Evolutionary conservation across 2,113 vertebrate genomes (phyloP).

Genomic region (Pangasianodon gigas): DNA sequence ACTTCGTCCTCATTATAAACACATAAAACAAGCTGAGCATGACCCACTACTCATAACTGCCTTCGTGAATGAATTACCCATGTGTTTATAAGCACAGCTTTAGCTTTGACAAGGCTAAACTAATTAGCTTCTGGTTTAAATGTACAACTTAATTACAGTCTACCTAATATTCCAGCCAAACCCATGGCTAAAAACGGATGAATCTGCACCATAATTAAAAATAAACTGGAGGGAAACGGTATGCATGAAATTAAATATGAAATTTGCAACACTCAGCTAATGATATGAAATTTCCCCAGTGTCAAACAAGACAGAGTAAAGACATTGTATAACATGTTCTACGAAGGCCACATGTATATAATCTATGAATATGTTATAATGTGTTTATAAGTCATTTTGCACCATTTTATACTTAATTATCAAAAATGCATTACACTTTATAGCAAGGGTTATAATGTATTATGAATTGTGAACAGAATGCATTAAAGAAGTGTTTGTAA

Average conservation of each 20-base stretch:
- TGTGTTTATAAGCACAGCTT: slow-evolving; percentile 40
- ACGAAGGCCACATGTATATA: not conserved
- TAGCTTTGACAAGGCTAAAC: slow-evolving; percentile 45
- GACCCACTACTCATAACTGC: slow-evolving; percentile 21
- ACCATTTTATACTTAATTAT: not conserved
- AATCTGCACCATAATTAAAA: slow-evolving; percentile 47
- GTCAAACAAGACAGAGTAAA: not conserved
- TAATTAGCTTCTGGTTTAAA: slow-evolving; percentile 47
- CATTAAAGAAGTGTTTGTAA: not conserved
- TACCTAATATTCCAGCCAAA: slow-evolving; percentile 28
- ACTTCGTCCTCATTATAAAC: slow-evolving; percentile 19
- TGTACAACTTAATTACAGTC: slow-evolving; percentile 48
- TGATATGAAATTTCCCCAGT: not conserved
- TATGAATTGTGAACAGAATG: not conserved
- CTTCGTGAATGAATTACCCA: slow-evolving; percentile 28
- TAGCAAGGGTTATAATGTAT: not conserved
- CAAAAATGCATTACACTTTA: not conserved
- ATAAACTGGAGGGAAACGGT: slow-evolving; percentile 5
- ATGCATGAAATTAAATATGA: not conserved
- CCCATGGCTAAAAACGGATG: slow-evolving; percentile 18
- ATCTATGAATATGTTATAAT: not conserved
- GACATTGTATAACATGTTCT: not conserved
- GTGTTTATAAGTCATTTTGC: not conserved
- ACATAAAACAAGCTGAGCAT: slow-evolving; percentile 1
- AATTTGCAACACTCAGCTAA: not conserved